Evolutionary conservation across 2,113 vertebrate genomes (phyloP).

Genomic region (Turdus rufiventris): DNA sequence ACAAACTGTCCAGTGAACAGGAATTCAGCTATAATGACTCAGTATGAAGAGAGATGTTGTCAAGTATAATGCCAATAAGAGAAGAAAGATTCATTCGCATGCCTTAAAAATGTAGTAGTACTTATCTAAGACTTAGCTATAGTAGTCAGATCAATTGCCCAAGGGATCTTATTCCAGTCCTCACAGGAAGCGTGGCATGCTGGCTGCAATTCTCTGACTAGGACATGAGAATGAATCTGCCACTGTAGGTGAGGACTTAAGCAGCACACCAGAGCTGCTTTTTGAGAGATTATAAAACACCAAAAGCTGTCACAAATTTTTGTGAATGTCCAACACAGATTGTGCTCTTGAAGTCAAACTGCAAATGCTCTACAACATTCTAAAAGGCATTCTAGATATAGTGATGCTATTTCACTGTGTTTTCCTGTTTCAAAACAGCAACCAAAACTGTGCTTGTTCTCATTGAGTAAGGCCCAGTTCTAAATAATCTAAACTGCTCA

Average conservation of each 20-base stretch:
- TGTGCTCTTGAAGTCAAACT: neutral
- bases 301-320: neutral
- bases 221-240: neutral
- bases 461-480: neutral
- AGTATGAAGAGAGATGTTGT: neutral
- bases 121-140: neutral
- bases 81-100: neutral
- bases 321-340: neutral
- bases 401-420: neutral
- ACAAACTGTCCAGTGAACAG: neutral
- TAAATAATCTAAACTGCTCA: neutral
- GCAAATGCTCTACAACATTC: neutral
- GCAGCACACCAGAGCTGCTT: neutral
- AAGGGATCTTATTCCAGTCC: neutral
- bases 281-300: neutral
- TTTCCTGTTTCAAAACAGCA: neutral
- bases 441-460: neutral
- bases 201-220: neutral
- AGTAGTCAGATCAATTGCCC: neutral
- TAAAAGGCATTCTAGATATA: neutral
- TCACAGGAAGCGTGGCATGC: neutral
- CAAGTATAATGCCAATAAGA: neutral
- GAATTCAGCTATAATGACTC: neutral
- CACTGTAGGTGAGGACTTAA: neutral
- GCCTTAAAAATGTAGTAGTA: neutral